Evolutionary conservation across 2,797 vertebrate species (phyloP), one percentile per base, ranked within the genome.

Genomic region (Pagetopsis macropterus): DNA sequence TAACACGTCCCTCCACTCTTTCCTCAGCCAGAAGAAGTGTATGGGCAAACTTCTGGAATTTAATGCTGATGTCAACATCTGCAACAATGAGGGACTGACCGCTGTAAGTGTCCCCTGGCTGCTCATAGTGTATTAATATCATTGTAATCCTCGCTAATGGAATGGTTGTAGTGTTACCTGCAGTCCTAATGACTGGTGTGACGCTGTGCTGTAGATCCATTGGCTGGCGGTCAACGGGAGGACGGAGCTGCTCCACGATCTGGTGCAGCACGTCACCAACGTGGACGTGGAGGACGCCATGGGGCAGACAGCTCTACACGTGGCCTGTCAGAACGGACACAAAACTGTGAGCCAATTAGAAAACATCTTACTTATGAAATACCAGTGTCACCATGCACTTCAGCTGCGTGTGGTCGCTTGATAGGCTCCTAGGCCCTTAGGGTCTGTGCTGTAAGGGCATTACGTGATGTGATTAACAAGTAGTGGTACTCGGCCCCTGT

Each of bases 231-330:
- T 99, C 75, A 99, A 99, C 27, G 98, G 98, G 0, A 92, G 98
- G 59, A 99, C 98, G 3, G 98, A 99, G 85, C 92, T 99, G 31
- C 97, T 99, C 69, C 96, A 99, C 51, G 98, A 99, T 82, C 96
- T 99, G 73, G 97, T 99, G 52, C 98, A 99, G 51, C 97, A 99
- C 4, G 98, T 99, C 88, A 94, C 93, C 78, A 97, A 99, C 0
- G 98, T 99, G 41, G 98, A 99, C 27, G 98, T 99, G 61, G 98
- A 99, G 87, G 98, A 99, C 50, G 97, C 98, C n/a, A 99, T 99
- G 98, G 98, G 98, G 2, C 98, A 99, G 93, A 99, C 98, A 2
- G 98, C 98, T 0, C 92, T 99, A 58, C 98, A 99, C 0, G 98
- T 99, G 11, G 98, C 98, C 85, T 99, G 98, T 88, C 98, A 99